These are phyloP conservation scores for Rostratula benghalensis DNA, from an alignment of 2,113 vertebrate species.

Conservation along the genomic window DNA sequence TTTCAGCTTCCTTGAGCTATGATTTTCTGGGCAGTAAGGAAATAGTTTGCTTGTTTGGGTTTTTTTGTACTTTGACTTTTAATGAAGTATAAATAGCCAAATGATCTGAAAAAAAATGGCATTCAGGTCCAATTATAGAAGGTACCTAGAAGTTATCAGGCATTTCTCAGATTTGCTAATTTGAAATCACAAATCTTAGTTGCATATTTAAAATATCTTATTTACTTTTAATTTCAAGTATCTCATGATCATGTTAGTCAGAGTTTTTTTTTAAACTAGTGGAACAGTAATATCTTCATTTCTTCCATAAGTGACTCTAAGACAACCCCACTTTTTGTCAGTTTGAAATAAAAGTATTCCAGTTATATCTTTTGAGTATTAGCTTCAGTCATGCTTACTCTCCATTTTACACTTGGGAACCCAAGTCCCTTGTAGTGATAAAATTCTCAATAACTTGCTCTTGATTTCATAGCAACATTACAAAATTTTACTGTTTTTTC, in stretches of 20 bases:
- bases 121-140: background rate
- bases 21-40: background rate
- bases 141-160: background rate
- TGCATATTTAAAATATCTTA: background rate
- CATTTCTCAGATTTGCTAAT: background rate
- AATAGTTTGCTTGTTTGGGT: background rate
- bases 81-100: background rate
- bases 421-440: background rate
- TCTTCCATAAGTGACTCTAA: background rate
- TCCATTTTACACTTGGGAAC: background rate
- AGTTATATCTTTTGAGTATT: background rate
- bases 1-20: background rate
- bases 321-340: background rate
- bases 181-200: background rate
- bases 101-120: background rate
- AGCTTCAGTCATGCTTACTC: background rate
- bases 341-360: background rate
- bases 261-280: background rate
- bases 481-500: background rate
- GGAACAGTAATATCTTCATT: background rate
- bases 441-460: background rate
- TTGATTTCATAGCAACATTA: background rate
- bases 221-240: background rate
- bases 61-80: background rate
- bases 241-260: background rate